Base-by-base conservation (phyloP, 2,888 invertebrate species). In the Philopedon plagiatum region DNA sequence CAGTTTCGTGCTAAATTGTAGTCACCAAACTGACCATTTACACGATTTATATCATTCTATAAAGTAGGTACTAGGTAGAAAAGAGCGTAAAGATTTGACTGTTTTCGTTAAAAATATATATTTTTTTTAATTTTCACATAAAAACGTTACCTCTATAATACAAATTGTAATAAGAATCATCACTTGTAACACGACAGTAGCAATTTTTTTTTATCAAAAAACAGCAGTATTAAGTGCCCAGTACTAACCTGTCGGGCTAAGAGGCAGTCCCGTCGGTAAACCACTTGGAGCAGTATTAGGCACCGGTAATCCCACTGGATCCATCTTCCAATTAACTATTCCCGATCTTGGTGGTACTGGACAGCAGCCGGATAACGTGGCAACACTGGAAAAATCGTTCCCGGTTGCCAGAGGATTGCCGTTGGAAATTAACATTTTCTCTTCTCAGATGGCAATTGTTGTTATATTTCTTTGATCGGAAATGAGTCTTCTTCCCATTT, bases 391-490 rank as follows among this genome's bases (percentile, higher is more conserved):
- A 80, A 85, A 86, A 75, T 86, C 86, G 83, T 83, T 84, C 77
- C 84, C 84, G 88, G 83, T 88, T 85, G 76, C 71, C 71, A 77
- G 85, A 86, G 87, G 87, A 86, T 87, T 88, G 86, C 89, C 90
- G 82, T 83, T 90, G 83, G 90, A 90, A 87, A 90, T 90, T 88
- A 90, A 89, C 90, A 90, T 90, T 79, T 83, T 83, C 51, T 19
- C 34, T 62, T 29, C 19, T 65, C 57, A 65, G 41, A 29, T 9
- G 7, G 7, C 19, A 54, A 2, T 29, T 5, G 1, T 54, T 4
- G 29, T 9, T 7, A 54, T 49, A 13, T 49, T 26, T 13, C 4
- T 54, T 8, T 54, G 29, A 18, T 29, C 18, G 18, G 18, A 9
- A 18, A 9, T 29, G 29, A 19, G 32, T 15, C 32, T 61, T 32